Base-by-base conservation (phyloP, 2,113 vertebrate species). In the Sclerurus mexicanus region DNA sequence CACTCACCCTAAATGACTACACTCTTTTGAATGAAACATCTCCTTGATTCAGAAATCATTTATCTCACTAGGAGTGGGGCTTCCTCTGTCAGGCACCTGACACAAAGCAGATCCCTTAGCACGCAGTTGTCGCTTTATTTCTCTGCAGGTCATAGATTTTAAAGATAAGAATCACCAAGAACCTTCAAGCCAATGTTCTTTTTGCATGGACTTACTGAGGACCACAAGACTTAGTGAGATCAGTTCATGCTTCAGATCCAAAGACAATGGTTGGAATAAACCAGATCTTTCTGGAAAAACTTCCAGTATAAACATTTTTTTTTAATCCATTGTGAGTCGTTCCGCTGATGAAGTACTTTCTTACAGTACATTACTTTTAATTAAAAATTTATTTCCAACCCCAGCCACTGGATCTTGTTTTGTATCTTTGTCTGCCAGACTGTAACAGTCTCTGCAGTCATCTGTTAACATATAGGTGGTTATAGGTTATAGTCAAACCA, bases 201-300 rank as follows among this genome's bases (percentile, higher is more conserved):
- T 93, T 87, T 76, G 30, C 39, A 62, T n/a, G 22, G 85, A n/a
- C n/a, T n/a, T n/a, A n/a, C n/a, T n/a, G n/a, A n/a, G n/a, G n/a
- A 56, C 53, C n/a, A 28, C 63, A 63, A 42, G n/a, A 55, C 55
- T 80, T 85, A 86, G 31, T 89, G 89, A 94, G 81, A 87, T 87
- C 63, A 93, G 79, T 79, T 95, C 37, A 49, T 74, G 50, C 35
- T 50, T 86, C 79, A 92, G 55, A 59, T 88, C 55, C 72, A 86
- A 80, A 90, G 78, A 90, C 94, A 96, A 93, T 95, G 88, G 68
- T 42, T 95, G 93, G 85, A 96, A 91, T 85, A 76, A 76, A 94
- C 64, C 30, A 66, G 35, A 76, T 83, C 80, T 91, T 94, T 93
- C 67, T 91, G 89, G 75, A 96, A 93, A 79, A 91, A 9, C 23